phyloP scores from a whole-genome alignment of 2,888 invertebrate genomes.

The Leptinotarsa haldemani region DNA sequence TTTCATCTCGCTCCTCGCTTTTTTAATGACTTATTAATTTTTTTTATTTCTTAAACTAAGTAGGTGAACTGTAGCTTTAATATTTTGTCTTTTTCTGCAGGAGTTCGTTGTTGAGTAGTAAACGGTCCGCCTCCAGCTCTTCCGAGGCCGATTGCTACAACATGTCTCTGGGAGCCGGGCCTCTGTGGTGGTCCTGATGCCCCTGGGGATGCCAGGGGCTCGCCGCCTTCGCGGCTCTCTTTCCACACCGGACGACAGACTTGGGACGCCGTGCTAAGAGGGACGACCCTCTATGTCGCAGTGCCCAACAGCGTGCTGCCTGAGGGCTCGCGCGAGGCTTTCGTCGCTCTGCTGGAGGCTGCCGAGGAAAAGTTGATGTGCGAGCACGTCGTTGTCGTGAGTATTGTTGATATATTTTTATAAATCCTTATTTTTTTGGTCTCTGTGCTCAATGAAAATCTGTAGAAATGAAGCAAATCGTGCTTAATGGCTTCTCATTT shows the following conservation, averaged over 20 bases:
- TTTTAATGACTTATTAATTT: too few species aligned
- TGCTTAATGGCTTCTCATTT: too few species aligned
- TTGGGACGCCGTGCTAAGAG: slow-evolving; percentile 69
- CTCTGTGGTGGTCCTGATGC: slow-evolving; percentile 99
- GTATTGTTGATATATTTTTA: slow-evolving; percentile 39
- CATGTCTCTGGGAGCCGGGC: slow-evolving; percentile 97
- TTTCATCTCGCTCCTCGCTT: too few species aligned
- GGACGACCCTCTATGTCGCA: slow-evolving; percentile 87
- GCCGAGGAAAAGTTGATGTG: slow-evolving; percentile 93
- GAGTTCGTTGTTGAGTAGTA: slow-evolving; percentile 63
- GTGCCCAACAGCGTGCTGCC: slow-evolving; percentile 87
- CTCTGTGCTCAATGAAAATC: too few species aligned
- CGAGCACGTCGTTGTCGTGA: slow-evolving; percentile 79
- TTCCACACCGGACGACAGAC: slow-evolving; percentile 66
- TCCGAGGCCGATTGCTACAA: slow-evolving; percentile 80
- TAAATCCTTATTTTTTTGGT: too few species aligned
- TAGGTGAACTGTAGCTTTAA: not conserved
- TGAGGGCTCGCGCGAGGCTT: slow-evolving; percentile 94
- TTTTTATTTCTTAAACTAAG: too few species aligned
- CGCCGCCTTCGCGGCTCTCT: slow-evolving; percentile 63
- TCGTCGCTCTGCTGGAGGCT: slow-evolving; percentile 93
- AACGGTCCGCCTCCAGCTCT: slow-evolving; percentile 76
- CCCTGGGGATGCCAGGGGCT: slow-evolving; percentile 83
- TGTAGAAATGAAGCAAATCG: too few species aligned
- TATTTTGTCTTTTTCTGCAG: slow-evolving; percentile 35